Evolutionary conservation across 2,888 invertebrate species (phyloP), one percentile per base, ranked within the genome.

Genomic region (Synanthedon tipuliformis): DNA sequence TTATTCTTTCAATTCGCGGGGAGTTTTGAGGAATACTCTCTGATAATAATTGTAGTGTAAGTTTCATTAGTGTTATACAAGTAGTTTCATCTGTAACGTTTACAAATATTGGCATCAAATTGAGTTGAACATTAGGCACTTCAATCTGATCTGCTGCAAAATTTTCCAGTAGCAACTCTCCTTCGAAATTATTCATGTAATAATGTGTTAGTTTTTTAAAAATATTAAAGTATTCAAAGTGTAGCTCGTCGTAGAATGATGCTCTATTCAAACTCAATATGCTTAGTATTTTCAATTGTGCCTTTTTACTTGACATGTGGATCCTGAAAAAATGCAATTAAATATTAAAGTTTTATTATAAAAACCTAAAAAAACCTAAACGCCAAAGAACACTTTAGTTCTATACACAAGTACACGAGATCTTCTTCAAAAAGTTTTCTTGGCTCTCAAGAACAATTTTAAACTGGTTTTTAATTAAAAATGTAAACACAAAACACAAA

Each of bases 261-360:
- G 89, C 84, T 56, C 81, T 81, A 64, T 89, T 87, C 54, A 81
- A 75, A 59, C 82, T 84, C 8, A 91, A 65, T 58, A 89, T 83
- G 49, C 84, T 79, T 52, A 91, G 60, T 59, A 91, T 88, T 71
- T 87, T 88, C 51, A 89, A 63, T 61, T 91, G 91, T 15, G 88
- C 88, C 62, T 89, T 84, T 60, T 89, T 87, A 61, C 89, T 85
- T 53, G 83, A 68, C 48, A 68, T 59, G 56, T 90, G 89, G 56
- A 89, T 85, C 62, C 89, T 89, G 69, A 57, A 84, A 83, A 4
- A 16, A 10, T 18, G 34, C 10, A 34, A n/a, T n/a, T n/a, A n/a
- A n/a, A 34, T 34, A 34, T 34, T 34, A 34, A 10, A 34, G 8
- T 10, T 34, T 10, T 2, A 7, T 34, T n/a, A n/a, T n/a, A n/a